These are phyloP conservation scores for Bujurquina vittata DNA, from an alignment of 2,113 vertebrate species.

Conservation along the genomic window DNA sequence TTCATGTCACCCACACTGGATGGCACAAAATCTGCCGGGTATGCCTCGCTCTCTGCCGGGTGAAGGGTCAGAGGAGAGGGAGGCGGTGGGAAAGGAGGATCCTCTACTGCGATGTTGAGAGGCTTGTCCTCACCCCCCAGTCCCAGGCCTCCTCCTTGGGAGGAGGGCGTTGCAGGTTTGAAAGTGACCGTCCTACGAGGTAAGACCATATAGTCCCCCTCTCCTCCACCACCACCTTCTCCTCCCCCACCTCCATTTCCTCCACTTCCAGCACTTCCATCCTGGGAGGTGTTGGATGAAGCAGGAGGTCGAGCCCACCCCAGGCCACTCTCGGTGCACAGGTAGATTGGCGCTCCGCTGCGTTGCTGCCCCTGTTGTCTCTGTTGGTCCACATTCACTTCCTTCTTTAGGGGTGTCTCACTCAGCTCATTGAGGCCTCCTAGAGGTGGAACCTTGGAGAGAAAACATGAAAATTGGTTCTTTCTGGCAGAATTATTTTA, in stretches of 20 bases:
- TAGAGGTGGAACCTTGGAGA: slow-evolving; percentile 85
- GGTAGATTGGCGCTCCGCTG: slow-evolving; percentile 85
- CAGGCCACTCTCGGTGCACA: slow-evolving; percentile 93
- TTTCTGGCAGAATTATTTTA: not conserved
- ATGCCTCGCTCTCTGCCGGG: slow-evolving; percentile 85
- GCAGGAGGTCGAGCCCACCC: slow-evolving; percentile 85
- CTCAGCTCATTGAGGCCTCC: slow-evolving; percentile 88
- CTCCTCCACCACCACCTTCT: slow-evolving; percentile 74
- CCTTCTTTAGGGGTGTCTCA: slow-evolving; percentile 85
- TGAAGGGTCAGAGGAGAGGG: slow-evolving; percentile 84
- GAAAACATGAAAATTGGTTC: not conserved
- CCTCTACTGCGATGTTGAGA: slow-evolving; percentile 85
- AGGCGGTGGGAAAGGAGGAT: slow-evolving; percentile 86
- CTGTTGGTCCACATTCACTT: slow-evolving; percentile 85
- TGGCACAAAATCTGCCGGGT: slow-evolving; percentile 87
- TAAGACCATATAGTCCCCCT: slow-evolving; percentile 98
- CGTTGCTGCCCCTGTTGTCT: slow-evolving; percentile 76
- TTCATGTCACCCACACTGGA: slow-evolving; percentile 85
- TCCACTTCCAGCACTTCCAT: slow-evolving; percentile 67
- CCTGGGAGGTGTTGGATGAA: slow-evolving; percentile 75
- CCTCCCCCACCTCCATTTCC: slow-evolving; percentile 67
- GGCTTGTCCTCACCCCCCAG: slow-evolving; percentile 86
- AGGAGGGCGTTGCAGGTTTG: slow-evolving; percentile 82
- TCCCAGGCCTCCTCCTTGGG: slow-evolving; percentile 70
- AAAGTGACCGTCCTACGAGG: slow-evolving; percentile 92